These are phyloP conservation scores for Melanotaenia maccullochi DNA, from an alignment of 2,797 vertebrate species.

Conservation along the genomic window DNA sequence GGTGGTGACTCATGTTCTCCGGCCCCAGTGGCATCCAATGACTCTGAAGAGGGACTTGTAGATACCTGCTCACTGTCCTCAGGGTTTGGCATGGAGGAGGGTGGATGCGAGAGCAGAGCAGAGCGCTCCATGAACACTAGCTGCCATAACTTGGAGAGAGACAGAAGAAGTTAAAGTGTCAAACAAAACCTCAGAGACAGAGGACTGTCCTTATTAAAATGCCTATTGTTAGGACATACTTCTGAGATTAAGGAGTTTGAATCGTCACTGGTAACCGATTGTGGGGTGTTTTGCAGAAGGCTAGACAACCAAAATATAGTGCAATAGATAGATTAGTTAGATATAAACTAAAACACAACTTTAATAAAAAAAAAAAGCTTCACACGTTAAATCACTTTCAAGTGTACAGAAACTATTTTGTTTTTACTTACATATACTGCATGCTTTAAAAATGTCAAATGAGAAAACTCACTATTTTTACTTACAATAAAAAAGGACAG, in stretches of 20 bases:
- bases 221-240: conserved; percentile 70
- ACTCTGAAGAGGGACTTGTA: conserved; percentile 31
- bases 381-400: not conserved
- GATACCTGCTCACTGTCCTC: conserved; percentile 76
- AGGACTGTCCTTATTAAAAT: conserved; percentile 23
- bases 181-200: conserved; percentile 27
- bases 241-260: conserved; percentile 87
- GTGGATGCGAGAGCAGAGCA: conserved; percentile 78
- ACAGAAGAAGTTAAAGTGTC: conserved; percentile 45
- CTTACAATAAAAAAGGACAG: not conserved
- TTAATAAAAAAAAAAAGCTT: not conserved
- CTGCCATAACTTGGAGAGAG: conserved; percentile 86
- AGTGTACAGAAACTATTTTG: not conserved
- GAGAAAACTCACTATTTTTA: not conserved
- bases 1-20: conserved; percentile 76
- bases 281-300: conserved; percentile 82
- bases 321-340: not conserved
- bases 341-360: not conserved
- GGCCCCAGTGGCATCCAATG: conserved; percentile 62
- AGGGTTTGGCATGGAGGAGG: conserved; percentile 59
- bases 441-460: not conserved
- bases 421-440: not conserved
- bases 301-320: conserved; percentile 67
- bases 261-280: conserved; percentile 73
- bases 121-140: conserved; percentile 85